Evolutionary conservation across 2,113 vertebrate genomes (phyloP).

Genomic region (Podarcis cretensis): DNA sequence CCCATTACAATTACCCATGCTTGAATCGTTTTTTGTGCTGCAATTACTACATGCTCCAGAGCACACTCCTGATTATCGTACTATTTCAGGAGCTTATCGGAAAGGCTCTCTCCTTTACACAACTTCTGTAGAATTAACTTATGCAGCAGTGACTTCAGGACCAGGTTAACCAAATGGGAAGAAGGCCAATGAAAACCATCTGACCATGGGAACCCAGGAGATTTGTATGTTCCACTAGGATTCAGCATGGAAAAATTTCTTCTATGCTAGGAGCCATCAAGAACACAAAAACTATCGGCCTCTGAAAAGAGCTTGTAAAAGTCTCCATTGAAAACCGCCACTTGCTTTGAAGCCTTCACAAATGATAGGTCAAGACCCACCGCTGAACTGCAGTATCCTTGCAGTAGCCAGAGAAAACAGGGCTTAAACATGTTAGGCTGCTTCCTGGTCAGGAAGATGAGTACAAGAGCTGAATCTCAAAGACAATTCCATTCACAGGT

Average conservation of each 20-base stretch:
- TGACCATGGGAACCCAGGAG: background rate
- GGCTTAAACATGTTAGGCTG: background rate
- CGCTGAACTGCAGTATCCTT: background rate
- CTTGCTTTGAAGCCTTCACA: background rate
- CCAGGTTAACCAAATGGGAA: rapidly evolving
- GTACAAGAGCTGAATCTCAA: background rate
- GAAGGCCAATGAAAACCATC: rapidly evolving
- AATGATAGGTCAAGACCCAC: background rate
- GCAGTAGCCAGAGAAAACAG: background rate
- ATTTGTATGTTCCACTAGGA: background rate
- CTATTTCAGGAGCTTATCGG: background rate
- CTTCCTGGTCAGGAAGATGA: background rate
- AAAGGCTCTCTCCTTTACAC: background rate
- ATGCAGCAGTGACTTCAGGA: background rate
- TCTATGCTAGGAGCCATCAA: background rate
- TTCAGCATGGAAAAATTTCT: background rate
- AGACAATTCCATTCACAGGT: background rate
- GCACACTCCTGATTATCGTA: background rate
- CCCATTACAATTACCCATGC: rapidly evolving
- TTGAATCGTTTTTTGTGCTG: background rate
- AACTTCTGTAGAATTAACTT: background rate
- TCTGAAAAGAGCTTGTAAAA: background rate
- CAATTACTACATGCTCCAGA: background rate
- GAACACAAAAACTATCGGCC: background rate
- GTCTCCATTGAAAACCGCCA: background rate